These are phyloP conservation scores for Pseudotriccus pelzelni DNA, from an alignment of 2,797 vertebrate species.

Conservation along the genomic window DNA sequence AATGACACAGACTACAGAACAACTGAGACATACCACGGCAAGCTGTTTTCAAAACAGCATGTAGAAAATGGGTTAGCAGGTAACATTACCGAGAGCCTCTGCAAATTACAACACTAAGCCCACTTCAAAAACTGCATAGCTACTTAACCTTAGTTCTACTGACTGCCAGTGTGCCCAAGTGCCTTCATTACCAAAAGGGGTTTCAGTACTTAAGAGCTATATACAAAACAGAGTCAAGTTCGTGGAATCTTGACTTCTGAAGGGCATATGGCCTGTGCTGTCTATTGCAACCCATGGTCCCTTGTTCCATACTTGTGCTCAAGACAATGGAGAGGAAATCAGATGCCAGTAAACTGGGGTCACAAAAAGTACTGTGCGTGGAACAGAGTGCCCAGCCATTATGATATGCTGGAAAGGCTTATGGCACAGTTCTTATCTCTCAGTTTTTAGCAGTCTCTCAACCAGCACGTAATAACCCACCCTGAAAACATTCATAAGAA, in stretches of 20 bases:
- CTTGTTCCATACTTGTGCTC: neutral
- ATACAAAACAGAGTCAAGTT: neutral
- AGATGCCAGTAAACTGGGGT: neutral
- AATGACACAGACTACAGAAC: neutral
- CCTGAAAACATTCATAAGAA: neutral
- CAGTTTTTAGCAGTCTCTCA: neutral
- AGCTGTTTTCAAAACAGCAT: neutral
- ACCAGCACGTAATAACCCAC: neutral
- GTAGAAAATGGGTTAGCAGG: neutral
- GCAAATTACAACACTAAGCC: neutral
- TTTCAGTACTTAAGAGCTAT: neutral
- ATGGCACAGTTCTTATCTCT: neutral
- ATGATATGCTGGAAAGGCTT: neutral
- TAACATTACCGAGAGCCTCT: neutral
- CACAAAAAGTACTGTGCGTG: neutral
- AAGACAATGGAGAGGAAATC: neutral
- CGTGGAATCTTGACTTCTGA: neutral
- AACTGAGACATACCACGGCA: neutral
- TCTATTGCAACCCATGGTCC: neutral
- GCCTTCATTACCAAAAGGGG: neutral
- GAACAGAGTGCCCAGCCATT: rapidly evolving
- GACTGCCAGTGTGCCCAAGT: neutral
- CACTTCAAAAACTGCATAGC: neutral
- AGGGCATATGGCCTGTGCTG: rapidly evolving
- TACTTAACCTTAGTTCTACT: neutral